Evolutionary conservation across 30 jellyfish, hydroid and myxozoan genomes (phyloP).

Genomic region (Turritopsis rubra): DNA sequence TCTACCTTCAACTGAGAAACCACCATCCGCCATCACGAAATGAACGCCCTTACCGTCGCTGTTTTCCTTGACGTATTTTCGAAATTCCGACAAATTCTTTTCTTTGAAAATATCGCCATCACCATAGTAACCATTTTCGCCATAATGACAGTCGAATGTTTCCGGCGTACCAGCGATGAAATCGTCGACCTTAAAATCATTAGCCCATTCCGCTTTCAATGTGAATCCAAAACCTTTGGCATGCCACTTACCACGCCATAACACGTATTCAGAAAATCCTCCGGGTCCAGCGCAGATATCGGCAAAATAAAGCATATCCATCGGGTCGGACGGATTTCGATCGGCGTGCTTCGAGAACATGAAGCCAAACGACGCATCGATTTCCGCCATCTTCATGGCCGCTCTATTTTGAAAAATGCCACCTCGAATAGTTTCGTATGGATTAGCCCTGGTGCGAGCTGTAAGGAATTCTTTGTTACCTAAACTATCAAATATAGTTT

Average conservation of each 20-base stretch:
- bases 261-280: conserved; percentile 89
- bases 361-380: conserved; percentile 81
- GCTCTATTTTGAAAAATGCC: conserved; percentile 94
- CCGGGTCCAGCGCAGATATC: conserved; percentile 99
- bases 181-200: conserved; percentile 74
- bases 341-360: conserved; percentile 75
- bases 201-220: conserved; percentile 78
- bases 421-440: conserved; percentile 92
- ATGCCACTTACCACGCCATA: conserved; percentile 92
- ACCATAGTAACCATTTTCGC: conserved; percentile 87
- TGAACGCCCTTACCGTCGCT: conserved; percentile 72
- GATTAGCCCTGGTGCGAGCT: conserved; percentile 89
- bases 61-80: conserved; percentile 64
- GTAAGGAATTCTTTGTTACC: conserved; percentile 71
- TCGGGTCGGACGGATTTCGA: conserved; percentile 26
- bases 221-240: conserved; percentile 93
- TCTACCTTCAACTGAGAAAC: conserved; percentile 94
- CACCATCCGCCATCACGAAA: conserved; percentile 98
- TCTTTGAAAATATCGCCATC: conserved; percentile 91
- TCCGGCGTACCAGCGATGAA: conserved; percentile 96
- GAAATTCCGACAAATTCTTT: conserved; percentile 63
- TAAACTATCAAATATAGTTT: conserved; percentile 67
- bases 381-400: conserved; percentile 97
- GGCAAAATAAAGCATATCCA: conserved; percentile 75
- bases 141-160: conserved; percentile 88